Evolutionary conservation across 1,140 invertebrate species (phyloP), one percentile per base, ranked within the genome.

Genomic region (Muscidifurax raptorellus): DNA sequence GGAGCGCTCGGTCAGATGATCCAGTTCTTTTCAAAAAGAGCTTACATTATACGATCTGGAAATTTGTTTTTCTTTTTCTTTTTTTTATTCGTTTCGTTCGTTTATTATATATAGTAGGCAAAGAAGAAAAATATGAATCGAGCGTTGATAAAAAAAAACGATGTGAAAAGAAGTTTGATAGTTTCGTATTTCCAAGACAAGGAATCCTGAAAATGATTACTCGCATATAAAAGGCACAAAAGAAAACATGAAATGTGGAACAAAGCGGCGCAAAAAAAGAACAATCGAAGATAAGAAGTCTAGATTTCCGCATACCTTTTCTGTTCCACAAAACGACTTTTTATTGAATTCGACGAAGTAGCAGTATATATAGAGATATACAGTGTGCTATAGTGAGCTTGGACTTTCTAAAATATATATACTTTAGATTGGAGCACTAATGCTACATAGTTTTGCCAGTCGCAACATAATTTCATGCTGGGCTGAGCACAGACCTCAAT

Each of bases 281-380:
- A 59, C 52, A 59, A 59, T 59, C 52, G 52, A 59, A 59, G 52
- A 59, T 59, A 59, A 59, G 52, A 59, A 59, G 52, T 59, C 52
- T 59, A 59, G 52, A 59, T 59, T 59, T 59, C 52, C 52, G 52
- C 52, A 59, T 59, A n/a, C 52, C 52, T 59, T n/a, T 59, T 59
- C 52, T 59, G 52, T 59, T 59, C 52, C n/a, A 59, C 52, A 59
- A 59, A 59, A 59, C 52, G 52, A 59, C 52, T 59, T 59, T 59
- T 59, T 59, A 59, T 59, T 59, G 52, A 59, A 59, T 59, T 59
- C 52, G 52, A 22, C 52, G 52, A 59, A 59, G n/a, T 59, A 59
- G 52, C 52, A n/a, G 52, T 40, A 32, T 32, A 32, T 32, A n/a
- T n/a, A n/a, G n/a, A n/a, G n/a, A n/a, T 52, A 59, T 5, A 2